Conservation (phyloP, 2,797 vertebrate species). For the Arctocebus calabarensis region DNA sequence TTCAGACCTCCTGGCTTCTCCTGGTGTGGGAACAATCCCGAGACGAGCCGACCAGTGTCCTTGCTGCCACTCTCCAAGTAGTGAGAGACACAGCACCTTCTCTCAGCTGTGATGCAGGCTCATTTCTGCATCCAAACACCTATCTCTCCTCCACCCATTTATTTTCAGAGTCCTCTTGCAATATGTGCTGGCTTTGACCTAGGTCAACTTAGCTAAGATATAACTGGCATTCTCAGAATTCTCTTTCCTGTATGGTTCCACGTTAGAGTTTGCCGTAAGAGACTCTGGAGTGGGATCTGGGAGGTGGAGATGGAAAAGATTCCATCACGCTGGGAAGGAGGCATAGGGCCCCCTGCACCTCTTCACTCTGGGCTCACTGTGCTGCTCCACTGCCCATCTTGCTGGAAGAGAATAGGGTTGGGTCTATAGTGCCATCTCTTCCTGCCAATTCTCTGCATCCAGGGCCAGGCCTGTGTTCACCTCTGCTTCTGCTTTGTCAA, state of each 20-base stretch:
- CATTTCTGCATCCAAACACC: neutral
- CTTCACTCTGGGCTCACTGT: neutral
- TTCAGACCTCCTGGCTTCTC: neutral
- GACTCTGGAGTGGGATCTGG: neutral
- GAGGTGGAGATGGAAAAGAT: neutral
- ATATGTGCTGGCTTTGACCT: neutral
- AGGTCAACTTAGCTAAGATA: neutral
- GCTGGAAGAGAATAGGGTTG: neutral
- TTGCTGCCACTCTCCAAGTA: neutral
- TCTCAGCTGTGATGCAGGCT: neutral
- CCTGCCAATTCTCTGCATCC: neutral
- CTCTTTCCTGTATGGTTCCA: neutral
- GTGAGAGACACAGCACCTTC: neutral
- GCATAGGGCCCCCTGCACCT: neutral
- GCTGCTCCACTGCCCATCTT: neutral
- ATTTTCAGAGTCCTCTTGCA: neutral
- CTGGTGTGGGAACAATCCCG: neutral
- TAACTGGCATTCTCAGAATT: conserved; percentile 26
- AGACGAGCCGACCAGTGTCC: neutral
- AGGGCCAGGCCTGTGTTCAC: no score
- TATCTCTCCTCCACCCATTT: neutral
- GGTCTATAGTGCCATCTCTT: neutral
- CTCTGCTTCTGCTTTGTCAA: neutral
- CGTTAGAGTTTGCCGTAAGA: neutral
- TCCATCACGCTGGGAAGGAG: neutral